A percentile compares a stretch with the other conserved stretches of the same genome.
These are phyloP conservation scores for Patella ulyssiponensis DNA, from an alignment of 2,888 invertebrate species.

Conservation along the genomic window DNA sequence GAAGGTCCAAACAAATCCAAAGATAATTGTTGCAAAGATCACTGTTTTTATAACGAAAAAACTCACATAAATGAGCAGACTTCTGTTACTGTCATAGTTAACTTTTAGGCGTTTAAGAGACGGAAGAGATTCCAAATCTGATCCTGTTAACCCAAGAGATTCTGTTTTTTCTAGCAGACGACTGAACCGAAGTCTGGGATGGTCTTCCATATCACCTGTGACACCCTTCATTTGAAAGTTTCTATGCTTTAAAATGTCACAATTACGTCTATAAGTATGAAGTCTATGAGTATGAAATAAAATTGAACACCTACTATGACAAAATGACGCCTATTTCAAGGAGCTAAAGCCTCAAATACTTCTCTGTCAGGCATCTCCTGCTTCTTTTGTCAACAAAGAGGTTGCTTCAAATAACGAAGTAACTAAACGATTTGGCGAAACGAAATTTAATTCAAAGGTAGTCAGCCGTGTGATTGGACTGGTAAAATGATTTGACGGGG, in stretches of 20 bases:
- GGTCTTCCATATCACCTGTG: not conserved
- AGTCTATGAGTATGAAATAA: too few species aligned
- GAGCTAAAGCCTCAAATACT: too few species aligned
- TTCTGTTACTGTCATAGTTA: not conserved
- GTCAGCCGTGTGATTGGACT: not conserved
- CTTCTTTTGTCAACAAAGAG: not conserved
- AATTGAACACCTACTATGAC: too few species aligned
- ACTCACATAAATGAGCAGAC: too few species aligned
- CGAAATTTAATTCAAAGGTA: slow-evolving; percentile 4
- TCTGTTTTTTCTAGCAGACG: slow-evolving; percentile 48
- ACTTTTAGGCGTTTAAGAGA: slow-evolving; percentile 30
- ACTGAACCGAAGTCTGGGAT: slow-evolving; percentile 26
- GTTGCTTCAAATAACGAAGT: not conserved
- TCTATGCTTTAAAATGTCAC: too few species aligned
- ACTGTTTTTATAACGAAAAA: not conserved
- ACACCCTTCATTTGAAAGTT: not conserved
- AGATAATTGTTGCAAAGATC: slow-evolving; percentile 20
- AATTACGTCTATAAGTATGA: too few species aligned
- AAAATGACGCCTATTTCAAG: too few species aligned
- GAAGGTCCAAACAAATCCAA: slow-evolving; percentile 38
- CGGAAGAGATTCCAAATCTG: slow-evolving; percentile 49
- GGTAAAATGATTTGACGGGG: too few species aligned
- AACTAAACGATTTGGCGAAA: not conserved
- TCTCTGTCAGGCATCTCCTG: not conserved
- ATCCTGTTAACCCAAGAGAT: slow-evolving; percentile 46